These are phyloP conservation scores for Pogonognathellus flavescens DNA, from an alignment of 1,140 invertebrate genomes.

Conservation along the genomic window DNA sequence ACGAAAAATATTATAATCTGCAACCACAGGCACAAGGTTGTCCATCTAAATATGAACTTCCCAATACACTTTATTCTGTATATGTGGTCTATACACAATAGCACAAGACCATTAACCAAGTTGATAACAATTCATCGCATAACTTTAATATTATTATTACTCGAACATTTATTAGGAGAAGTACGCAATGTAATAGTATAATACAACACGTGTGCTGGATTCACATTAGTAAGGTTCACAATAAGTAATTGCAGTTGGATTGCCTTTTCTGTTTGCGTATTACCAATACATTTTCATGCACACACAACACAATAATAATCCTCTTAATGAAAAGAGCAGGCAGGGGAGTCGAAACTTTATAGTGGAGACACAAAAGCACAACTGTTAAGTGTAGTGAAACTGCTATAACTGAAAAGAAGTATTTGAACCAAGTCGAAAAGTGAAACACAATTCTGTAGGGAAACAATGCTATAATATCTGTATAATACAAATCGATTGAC, in stretches of 20 bases:
- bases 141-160: background rate
- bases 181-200: background rate
- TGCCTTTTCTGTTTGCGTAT: background rate
- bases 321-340: background rate
- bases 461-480: background rate
- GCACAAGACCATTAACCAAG: background rate
- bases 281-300: background rate
- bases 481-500: constrained; percentile 55
- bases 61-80: background rate
- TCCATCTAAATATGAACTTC: constrained; percentile 39
- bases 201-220: background rate
- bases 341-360: background rate
- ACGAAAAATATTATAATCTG: background rate
- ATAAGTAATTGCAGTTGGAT: background rate
- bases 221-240: background rate
- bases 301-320: background rate
- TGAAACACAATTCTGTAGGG: too few relatives aligned
- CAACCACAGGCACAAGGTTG: constrained; percentile 36
- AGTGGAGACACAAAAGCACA: background rate
- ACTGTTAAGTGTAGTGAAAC: background rate
- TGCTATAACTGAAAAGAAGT: too few relatives aligned
- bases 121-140: constrained; percentile 33
- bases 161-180: background rate
- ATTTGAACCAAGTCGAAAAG: too few relatives aligned
- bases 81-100: too few relatives aligned